Evolutionary conservation across 2,113 vertebrate species (phyloP).

Genomic region (Tetrao urogallus): DNA sequence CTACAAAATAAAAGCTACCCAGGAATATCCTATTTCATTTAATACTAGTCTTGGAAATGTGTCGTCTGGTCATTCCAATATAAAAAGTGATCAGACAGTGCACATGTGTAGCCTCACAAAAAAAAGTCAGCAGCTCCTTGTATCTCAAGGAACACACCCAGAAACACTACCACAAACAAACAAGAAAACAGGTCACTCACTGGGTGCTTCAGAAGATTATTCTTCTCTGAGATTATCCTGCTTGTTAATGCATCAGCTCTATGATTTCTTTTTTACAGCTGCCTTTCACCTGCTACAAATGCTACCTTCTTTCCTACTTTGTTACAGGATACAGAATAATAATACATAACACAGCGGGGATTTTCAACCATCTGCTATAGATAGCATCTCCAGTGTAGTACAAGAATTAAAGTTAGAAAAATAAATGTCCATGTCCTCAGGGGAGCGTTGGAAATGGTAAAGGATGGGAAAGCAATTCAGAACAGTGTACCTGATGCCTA

Average conservation of each 20-base stretch:
- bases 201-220: neutral
- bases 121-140: constrained; percentile 8
- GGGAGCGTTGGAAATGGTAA: neutral
- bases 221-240: neutral
- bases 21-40: constrained; percentile 62
- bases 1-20: constrained; percentile 37
- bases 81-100: constrained; percentile 40
- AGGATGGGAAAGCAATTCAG: neutral
- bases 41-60: constrained; percentile 34
- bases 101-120: constrained; percentile 6
- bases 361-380: constrained; percentile 29
- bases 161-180: neutral
- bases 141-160: neutral
- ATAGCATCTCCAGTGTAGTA: neutral
- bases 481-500: neutral
- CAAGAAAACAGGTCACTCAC: neutral
- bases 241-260: neutral
- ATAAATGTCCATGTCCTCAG: neutral
- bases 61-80: neutral
- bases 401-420: neutral
- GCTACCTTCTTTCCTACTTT: neutral
- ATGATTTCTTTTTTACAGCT: neutral
- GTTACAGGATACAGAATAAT: neutral
- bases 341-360: neutral
- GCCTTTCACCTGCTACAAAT: neutral